Evolutionary conservation across 2,797 vertebrate genomes (phyloP).

Genomic region (Capromys pilorides): DNA sequence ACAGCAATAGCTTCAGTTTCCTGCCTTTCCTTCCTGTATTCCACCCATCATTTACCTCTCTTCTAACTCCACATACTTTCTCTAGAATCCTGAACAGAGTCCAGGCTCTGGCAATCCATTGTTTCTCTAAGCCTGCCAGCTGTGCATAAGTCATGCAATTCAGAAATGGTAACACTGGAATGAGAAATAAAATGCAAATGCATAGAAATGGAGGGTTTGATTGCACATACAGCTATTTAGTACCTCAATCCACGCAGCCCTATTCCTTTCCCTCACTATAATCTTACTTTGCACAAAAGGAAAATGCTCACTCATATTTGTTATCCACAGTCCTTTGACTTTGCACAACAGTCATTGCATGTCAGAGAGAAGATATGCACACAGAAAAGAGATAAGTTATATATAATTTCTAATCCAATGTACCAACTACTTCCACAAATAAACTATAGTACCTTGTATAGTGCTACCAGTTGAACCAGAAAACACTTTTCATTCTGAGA

Average conservation of each 20-base stretch:
- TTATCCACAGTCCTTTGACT: not conserved
- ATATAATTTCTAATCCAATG: constrained; percentile 22
- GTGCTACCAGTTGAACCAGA: constrained; percentile 4
- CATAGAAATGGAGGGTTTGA: constrained; percentile 2
- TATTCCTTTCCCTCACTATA: constrained; percentile 57
- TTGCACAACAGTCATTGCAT: not conserved
- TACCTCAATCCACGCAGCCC: not conserved
- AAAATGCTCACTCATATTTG: not conserved
- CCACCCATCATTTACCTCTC: not conserved
- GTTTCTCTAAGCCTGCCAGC: constrained; percentile 50
- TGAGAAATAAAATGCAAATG: constrained; percentile 68
- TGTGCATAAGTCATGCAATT: constrained; percentile 55
- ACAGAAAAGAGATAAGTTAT: constrained; percentile 18
- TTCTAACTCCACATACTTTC: not conserved
- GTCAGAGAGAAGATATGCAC: not conserved
- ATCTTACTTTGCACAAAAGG: constrained; percentile 40
- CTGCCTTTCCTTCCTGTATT: not conserved
- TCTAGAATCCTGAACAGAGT: not conserved
- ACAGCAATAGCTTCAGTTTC: not conserved
- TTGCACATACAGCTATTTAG: constrained; percentile 13
- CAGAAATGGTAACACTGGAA: constrained; percentile 57
- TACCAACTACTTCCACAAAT: not conserved
- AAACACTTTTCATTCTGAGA: constrained; percentile 59
- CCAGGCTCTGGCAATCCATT: constrained; percentile 46
- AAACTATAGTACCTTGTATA: constrained; percentile 1